phyloP scores from a whole-genome alignment of 2,888 invertebrate genomes.

The Melinopterus prodromus region DNA sequence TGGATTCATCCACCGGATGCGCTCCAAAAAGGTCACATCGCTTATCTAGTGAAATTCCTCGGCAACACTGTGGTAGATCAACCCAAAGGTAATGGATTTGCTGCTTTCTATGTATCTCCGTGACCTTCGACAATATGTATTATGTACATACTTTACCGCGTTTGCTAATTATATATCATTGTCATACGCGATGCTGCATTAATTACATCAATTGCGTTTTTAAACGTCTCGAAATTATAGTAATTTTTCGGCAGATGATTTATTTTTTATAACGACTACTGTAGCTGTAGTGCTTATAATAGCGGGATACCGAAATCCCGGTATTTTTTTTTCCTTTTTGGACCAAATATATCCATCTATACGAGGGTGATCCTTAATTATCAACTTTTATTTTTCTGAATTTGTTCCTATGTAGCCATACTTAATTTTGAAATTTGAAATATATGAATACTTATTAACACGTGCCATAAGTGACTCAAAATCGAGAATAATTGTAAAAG shows the following conservation, averaged over 20 bases:
- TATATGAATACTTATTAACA: too few relatives aligned
- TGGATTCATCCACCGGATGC: constrained; percentile 97
- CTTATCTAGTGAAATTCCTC: constrained; percentile 97
- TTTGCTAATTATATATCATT: not conserved
- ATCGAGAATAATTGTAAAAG: too few relatives aligned
- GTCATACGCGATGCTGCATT: not conserved
- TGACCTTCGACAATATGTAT: not conserved
- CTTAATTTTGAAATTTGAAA: too few relatives aligned
- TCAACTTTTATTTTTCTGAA: too few relatives aligned
- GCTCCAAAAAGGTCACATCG: constrained; percentile 93
- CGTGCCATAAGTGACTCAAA: too few relatives aligned
- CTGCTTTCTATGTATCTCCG: not conserved
- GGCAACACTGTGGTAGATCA: constrained; percentile 95
- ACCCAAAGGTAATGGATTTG: constrained; percentile 75
- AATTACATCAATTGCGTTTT: not conserved
- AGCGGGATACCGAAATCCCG: too few relatives aligned
- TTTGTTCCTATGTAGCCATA: too few relatives aligned
- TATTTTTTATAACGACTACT: too few relatives aligned
- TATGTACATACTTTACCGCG: not conserved
- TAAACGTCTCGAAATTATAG: not conserved
- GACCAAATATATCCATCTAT: too few relatives aligned
- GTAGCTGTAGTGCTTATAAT: too few relatives aligned
- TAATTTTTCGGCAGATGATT: not conserved
- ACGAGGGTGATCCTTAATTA: too few relatives aligned
- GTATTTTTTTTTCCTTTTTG: too few relatives aligned